A percentile compares a stretch with the other conserved stretches of the same genome.
phyloP scores from a whole-genome alignment of 2,797 vertebrate genomes.

The Manis crassicaudata region DNA sequence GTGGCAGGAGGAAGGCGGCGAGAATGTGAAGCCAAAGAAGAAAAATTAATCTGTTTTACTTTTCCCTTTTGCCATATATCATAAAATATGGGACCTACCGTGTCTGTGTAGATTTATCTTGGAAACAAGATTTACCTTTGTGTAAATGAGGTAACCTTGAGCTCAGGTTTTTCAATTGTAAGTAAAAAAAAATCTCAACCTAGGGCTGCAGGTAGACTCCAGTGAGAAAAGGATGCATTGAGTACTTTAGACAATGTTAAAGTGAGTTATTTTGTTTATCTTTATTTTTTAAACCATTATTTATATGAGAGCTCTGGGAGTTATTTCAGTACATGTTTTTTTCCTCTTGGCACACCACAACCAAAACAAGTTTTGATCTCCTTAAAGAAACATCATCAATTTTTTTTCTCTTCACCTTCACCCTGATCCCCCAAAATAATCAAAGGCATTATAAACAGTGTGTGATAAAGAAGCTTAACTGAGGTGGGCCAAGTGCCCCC shows the following conservation, averaged over 20 bases:
- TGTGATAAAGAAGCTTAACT: not conserved
- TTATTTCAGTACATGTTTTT: not conserved
- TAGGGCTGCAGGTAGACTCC: not conserved
- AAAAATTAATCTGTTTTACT: not conserved
- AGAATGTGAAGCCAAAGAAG: not conserved
- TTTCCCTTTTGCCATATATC: not conserved
- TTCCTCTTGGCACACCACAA: not conserved
- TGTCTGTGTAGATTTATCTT: slow-evolving; percentile 14
- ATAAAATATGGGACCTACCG: not conserved
- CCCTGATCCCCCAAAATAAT: not conserved
- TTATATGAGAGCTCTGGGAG: not conserved
- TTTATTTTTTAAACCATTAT: not conserved
- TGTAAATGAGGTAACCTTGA: slow-evolving; percentile 2
- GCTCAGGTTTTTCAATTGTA: slow-evolving; percentile 28
- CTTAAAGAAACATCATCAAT: slow-evolving; percentile 2
- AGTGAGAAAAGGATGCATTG: not conserved
- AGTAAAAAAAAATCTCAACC: slow-evolving; percentile 56
- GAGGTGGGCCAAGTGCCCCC: not conserved
- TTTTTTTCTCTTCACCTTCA: not conserved
- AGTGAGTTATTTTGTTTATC: not conserved
- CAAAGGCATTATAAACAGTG: not conserved
- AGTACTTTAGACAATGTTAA: not conserved
- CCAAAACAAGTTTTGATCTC: not conserved
- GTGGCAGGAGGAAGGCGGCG: not conserved
- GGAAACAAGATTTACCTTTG: slow-evolving; percentile 24